Evolutionary conservation across 1,140 invertebrate species (phyloP).

Genomic region (Drosophila pruinosa): DNA sequence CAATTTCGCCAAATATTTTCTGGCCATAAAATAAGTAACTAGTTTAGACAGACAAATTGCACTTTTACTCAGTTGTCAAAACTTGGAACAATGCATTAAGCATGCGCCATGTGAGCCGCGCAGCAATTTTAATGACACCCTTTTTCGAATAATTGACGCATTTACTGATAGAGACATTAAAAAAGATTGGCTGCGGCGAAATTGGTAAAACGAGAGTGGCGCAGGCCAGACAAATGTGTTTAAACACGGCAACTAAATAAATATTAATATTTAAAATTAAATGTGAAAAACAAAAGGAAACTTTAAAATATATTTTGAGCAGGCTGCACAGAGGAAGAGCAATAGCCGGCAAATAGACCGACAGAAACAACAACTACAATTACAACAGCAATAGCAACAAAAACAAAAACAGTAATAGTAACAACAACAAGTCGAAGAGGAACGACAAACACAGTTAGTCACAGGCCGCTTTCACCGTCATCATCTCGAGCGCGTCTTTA

Average conservation of each 20-base stretch:
- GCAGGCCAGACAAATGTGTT: conserved; percentile 28
- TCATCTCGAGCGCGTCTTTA: conserved; percentile 56
- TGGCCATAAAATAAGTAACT: background rate
- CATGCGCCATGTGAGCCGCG: conserved; percentile 52
- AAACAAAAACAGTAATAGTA: conserved; percentile 17
- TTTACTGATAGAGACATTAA: conserved; percentile 51
- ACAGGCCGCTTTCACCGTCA: conserved; percentile 67
- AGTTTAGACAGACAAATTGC: conserved; percentile 41
- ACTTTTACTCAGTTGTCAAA: conserved; percentile 44
- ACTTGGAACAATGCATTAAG: conserved; percentile 44
- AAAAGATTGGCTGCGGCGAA: conserved; percentile 3
- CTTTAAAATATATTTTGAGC: background rate
- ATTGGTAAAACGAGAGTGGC: conserved; percentile 25
- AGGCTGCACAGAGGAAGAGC: conserved; percentile 2
- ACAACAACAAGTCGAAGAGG: conserved; percentile 1
- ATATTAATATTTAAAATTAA: conserved; percentile 33
- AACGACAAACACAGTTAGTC: conserved; percentile 53
- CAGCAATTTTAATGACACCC: conserved; percentile 68
- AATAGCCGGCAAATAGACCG: conserved; percentile 33
- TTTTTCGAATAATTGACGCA: conserved; percentile 25
- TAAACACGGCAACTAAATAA: conserved; percentile 28
- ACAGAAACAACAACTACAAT: conserved; percentile 4
- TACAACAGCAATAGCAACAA: background rate
- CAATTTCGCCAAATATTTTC: background rate
- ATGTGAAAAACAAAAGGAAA: conserved; percentile 22